Percentiles rank a stretch among this genome's conserved stretches.
These are phyloP conservation scores for Galaxias olidus DNA, from an alignment of 2,797 vertebrate genomes.

Conservation along the genomic window DNA sequence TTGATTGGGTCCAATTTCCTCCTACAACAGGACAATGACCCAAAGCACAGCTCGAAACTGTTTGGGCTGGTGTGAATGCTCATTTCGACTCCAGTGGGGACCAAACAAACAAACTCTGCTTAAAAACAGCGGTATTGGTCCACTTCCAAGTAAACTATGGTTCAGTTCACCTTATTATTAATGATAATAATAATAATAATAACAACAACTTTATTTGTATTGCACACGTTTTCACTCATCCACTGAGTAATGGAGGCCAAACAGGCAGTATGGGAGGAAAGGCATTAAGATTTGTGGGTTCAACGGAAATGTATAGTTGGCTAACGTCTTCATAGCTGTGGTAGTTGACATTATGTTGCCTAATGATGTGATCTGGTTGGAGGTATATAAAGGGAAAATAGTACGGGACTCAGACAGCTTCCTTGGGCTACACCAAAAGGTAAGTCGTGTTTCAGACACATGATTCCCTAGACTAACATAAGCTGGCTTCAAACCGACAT, in stretches of 20 bases:
- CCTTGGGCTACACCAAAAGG: neutral
- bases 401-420: neutral
- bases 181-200: no score
- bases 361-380: neutral
- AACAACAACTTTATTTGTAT: no score
- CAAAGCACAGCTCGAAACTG: no score
- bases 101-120: no score
- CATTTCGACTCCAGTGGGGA: no score
- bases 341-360: neutral
- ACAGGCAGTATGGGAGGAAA: slow-evolving; percentile 1
- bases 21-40: no score
- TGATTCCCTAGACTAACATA: neutral
- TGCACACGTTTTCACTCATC: neutral
- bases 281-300: neutral
- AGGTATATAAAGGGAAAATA: neutral
- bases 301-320: neutral
- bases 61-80: no score
- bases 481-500: neutral
- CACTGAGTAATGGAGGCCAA: neutral
- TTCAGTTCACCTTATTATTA: no score
- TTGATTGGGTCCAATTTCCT: no score
- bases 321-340: neutral
- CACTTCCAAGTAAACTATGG: no score
- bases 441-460: neutral
- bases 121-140: no score